Conservation (phyloP, 2,888 invertebrate genomes). For the Caenorhabditis becei region DNA sequence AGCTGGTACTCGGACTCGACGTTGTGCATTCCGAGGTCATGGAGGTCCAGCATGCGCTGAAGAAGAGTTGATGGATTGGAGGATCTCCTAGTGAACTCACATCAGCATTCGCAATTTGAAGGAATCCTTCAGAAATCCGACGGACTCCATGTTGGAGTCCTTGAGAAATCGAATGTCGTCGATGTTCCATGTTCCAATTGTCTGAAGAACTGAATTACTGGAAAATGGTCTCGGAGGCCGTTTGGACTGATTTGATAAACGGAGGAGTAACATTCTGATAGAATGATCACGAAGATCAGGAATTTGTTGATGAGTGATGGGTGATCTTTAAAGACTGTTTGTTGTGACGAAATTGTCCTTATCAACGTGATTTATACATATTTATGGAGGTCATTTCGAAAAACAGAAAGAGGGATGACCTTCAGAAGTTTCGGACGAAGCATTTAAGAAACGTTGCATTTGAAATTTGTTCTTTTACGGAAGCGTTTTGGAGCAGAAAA, state of each 20-base stretch:
- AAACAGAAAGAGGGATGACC: no score
- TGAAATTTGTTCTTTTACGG: background rate
- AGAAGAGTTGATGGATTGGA: background rate
- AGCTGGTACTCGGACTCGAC: slow-evolving; percentile 61
- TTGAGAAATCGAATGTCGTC: slow-evolving; percentile 55
- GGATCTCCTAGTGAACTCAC: slow-evolving; percentile 31
- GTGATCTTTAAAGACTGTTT: slow-evolving; percentile 36
- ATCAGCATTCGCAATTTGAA: slow-evolving; percentile 58
- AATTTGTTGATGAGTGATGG: slow-evolving; percentile 9
- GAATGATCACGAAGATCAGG: slow-evolving; percentile 21
- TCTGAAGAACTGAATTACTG: slow-evolving; percentile 9
- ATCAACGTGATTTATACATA: slow-evolving; percentile 17
- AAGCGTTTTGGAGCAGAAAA: background rate
- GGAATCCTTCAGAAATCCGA: slow-evolving; percentile 58
- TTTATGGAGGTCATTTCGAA: no score
- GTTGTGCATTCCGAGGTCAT: slow-evolving; percentile 63
- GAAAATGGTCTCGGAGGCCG: background rate
- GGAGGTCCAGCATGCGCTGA: slow-evolving; percentile 57
- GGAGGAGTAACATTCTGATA: slow-evolving; percentile 1
- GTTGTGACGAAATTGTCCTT: slow-evolving; percentile 25
- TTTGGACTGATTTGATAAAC: slow-evolving; percentile 31
- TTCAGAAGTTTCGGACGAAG: no score
- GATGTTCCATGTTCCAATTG: slow-evolving; percentile 28
- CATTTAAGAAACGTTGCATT: no score
- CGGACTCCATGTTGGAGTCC: slow-evolving; percentile 59